Base-by-base conservation (phyloP, 2,888 invertebrate species). In the Tipula unca region DNA sequence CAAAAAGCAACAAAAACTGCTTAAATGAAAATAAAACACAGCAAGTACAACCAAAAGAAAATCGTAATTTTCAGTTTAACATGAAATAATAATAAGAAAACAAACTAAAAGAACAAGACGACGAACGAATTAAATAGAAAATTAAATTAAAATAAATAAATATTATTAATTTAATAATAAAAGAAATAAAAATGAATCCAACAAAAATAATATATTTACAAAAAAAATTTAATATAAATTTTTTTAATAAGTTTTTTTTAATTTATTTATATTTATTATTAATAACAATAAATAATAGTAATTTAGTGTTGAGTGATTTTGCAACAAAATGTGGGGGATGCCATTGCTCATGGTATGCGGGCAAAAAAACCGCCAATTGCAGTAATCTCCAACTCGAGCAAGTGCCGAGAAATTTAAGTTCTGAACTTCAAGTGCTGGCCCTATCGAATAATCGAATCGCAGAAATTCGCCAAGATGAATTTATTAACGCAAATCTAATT, bases 281-380 rank as follows among this genome's bases (percentile, higher is more conserved):
- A 32, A 35, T 83, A 29, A 32, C 35, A 83, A 83, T 83, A 14
- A 83, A 83, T 8, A 83, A 83, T 83, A 83, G 83, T 83, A 83
- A 83, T 32, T 10, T 69, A 69, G 69, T 69, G 3, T 8, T 32
- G 32, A 89, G 89, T 8, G 90, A 91, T 86, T 91, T 90, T 90
- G 88, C 89, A 87, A 89, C 89, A 86, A 89, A 88, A 85, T 91
- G 91, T 87, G 88, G 89, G 85, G 87, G 87, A 48, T 97, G 97
- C 91, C 94, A 94, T 89, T 97, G 97, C 90, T 94, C 95, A 87
- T 97, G 97, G 97, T 94, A 94, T 35, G 94, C 94, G 86, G 97
- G 97, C 6, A 96, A 95, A 90, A 96, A 95, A 89, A 94, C 94
- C 29, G 97, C 96, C 1, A 95, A 96, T 88, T 98, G 98, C 90